A percentile compares a stretch with the other conserved stretches of the same genome.
Evolutionary conservation across 1,140 invertebrate species (phyloP).

Genomic region (Geopemphigus sp.): DNA sequence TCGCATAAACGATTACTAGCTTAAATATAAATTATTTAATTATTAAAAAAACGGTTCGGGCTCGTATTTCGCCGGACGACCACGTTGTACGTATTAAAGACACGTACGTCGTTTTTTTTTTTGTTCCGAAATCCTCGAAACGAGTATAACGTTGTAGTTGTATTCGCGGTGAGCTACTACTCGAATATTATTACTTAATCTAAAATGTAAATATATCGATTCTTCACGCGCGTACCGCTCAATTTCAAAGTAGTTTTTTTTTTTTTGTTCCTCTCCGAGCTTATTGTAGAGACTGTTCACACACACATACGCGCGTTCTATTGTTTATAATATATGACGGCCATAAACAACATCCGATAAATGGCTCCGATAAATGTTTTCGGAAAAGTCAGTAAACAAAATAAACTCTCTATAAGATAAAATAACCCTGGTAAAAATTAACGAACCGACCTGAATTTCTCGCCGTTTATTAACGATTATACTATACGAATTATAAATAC

Average conservation of each 20-base stretch:
- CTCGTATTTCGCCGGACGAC: too few relatives aligned
- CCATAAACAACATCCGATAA: conserved; percentile 36
- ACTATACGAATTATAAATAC: too few relatives aligned
- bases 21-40: too few relatives aligned
- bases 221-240: neutral
- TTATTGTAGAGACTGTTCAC: neutral
- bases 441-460: conserved; percentile 22
- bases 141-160: too few relatives aligned
- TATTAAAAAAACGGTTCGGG: too few relatives aligned
- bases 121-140: too few relatives aligned
- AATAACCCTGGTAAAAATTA: conserved; percentile 24
- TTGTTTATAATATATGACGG: conserved; percentile 47
- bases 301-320: conserved; percentile 20
- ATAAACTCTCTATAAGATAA: conserved; percentile 33
- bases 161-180: too few relatives aligned
- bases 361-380: conserved; percentile 29
- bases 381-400: conserved; percentile 32
- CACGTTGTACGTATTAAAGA: too few relatives aligned
- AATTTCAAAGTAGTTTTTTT: neutral
- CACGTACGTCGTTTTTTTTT: too few relatives aligned
- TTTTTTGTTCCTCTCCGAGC: neutral
- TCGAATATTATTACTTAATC: too few relatives aligned
- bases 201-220: conserved; percentile 2
- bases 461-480: neutral
- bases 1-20: too few relatives aligned